Percentiles rank a stretch among this genome's conserved stretches.
phyloP scores from a whole-genome alignment of 2,113 vertebrate species.

The Rhipidura dahli region DNA sequence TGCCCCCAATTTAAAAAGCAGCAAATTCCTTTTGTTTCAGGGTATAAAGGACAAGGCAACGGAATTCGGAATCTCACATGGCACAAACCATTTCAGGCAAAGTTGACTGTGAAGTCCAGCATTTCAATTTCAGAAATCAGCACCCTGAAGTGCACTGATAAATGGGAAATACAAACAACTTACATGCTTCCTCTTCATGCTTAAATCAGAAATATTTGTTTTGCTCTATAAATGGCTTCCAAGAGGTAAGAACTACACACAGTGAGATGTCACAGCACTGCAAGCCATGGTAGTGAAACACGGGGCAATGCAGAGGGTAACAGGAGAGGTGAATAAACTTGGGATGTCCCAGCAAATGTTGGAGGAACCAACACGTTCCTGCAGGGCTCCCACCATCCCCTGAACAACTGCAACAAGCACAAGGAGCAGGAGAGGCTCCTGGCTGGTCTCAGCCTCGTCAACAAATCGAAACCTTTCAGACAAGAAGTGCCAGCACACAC shows the following conservation, averaged over 20 bases:
- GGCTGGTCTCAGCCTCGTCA: neutral
- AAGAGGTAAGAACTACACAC: neutral
- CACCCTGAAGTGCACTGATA: conserved; percentile 20
- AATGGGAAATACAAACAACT: neutral
- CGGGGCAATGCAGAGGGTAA: neutral
- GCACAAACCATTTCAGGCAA: conserved; percentile 45
- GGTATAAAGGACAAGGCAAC: conserved; percentile 4
- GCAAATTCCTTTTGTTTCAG: conserved; percentile 62
- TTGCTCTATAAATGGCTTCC: neutral
- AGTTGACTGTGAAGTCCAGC: conserved; percentile 45
- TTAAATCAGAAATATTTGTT: neutral
- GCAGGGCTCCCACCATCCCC: neutral
- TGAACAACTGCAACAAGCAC: neutral
- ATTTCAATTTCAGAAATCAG: conserved; percentile 8
- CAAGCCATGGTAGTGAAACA: neutral
- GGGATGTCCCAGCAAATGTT: neutral
- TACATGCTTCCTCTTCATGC: neutral
- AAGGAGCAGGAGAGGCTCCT: neutral
- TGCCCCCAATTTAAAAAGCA: conserved; percentile 65
- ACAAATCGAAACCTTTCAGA: neutral
- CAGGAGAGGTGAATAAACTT: neutral
- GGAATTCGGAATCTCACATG: conserved; percentile 7
- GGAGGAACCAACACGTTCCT: neutral
- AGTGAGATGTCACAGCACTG: neutral
- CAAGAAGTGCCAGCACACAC: neutral